Evolutionary conservation across 2,113 vertebrate species (phyloP).

Genomic region (Carollia perspicillata): DNA sequence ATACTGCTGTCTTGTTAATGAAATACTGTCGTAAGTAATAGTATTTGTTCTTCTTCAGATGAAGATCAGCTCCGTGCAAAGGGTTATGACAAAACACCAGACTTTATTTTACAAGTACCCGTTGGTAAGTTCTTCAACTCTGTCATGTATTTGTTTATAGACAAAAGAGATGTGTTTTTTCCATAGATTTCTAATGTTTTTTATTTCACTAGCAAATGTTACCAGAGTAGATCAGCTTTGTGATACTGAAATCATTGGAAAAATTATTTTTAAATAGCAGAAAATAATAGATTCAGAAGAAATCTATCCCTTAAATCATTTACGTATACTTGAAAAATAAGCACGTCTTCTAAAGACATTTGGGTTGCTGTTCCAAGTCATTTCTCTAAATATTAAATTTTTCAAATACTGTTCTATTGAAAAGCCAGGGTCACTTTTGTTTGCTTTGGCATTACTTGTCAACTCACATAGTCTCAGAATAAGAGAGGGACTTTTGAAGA

Average conservation of each 20-base stretch:
- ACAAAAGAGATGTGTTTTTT: background rate
- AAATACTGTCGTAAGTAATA: constrained; percentile 74
- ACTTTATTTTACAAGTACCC: constrained; percentile 98
- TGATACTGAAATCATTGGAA: constrained; percentile 1
- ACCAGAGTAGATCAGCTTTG: constrained; percentile 3
- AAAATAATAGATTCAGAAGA: background rate
- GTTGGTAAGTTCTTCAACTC: constrained; percentile 87
- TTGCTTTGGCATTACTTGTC: background rate
- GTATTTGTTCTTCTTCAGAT: constrained; percentile 85
- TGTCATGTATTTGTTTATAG: constrained; percentile 1
- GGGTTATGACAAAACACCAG: constrained; percentile 99
- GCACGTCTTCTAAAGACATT: background rate
- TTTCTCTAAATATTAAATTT: constrained; percentile 24
- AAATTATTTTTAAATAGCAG: background rate
- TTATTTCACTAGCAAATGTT: constrained; percentile 43
- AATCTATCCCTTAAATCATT: background rate
- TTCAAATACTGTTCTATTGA: background rate
- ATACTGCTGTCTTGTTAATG: constrained; percentile 78
- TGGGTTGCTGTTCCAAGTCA: background rate
- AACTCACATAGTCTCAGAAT: background rate
- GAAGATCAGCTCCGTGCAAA: constrained; percentile 97
- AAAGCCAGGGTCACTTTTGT: background rate
- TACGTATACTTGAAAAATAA: background rate
- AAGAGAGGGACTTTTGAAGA: constrained; percentile 1
- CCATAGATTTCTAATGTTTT: constrained; percentile 7